These are phyloP conservation scores for Diachasma alloeum DNA, from an alignment of 1,140 invertebrate genomes.

Conservation along the genomic window DNA sequence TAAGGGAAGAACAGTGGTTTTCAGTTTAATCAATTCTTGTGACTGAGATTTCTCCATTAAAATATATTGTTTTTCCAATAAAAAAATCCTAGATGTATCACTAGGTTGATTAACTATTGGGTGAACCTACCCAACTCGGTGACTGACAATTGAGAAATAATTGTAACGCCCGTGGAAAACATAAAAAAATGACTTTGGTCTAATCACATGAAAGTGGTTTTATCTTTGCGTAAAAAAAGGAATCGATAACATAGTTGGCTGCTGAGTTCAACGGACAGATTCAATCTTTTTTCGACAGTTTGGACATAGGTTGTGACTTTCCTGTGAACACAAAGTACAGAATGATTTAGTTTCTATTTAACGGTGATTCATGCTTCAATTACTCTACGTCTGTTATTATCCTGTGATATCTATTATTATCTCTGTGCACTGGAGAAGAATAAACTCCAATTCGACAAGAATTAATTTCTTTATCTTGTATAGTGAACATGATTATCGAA, in stretches of 20 bases:
- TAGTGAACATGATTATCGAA: no score
- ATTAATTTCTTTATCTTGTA: no score
- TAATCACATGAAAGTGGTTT: neutral
- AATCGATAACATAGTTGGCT: neutral
- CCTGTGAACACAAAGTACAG: slow-evolving; percentile 5
- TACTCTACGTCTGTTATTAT: neutral
- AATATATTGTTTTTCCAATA: neutral
- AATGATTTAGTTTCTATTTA: neutral
- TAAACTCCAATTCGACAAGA: no score
- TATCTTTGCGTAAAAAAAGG: neutral
- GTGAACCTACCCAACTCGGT: neutral
- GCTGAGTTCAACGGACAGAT: neutral
- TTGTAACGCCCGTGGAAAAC: neutral
- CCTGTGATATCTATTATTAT: no score
- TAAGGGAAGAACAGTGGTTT: neutral
- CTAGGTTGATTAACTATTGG: neutral
- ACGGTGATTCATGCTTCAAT: neutral
- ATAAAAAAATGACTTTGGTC: neutral
- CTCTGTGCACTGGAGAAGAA: no score
- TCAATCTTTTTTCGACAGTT: slow-evolving; percentile 22
- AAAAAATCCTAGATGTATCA: neutral
- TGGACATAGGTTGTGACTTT: slow-evolving; percentile 10
- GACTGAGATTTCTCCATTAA: neutral
- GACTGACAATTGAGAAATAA: neutral
- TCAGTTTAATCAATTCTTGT: neutral